These are phyloP conservation scores for Anthrax anthrax DNA, from an alignment of 2,888 invertebrate genomes.

Conservation along the genomic window DNA sequence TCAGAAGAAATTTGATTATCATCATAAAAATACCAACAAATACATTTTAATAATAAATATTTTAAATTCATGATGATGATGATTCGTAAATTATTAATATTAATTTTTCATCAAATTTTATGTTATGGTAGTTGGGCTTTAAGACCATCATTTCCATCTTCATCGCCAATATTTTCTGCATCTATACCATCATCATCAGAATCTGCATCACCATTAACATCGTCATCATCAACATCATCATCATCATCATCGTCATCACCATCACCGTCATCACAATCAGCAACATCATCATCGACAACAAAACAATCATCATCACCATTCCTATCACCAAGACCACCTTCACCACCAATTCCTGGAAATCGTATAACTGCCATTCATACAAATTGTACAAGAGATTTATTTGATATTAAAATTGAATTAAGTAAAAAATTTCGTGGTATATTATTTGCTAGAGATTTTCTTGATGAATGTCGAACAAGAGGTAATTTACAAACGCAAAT, in stretches of 20 bases:
- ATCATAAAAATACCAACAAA: too few species aligned
- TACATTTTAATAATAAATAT: too few species aligned
- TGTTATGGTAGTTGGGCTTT: conserved; percentile 28
- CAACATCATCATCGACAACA: conserved; percentile 2
- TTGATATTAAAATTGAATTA: conserved; percentile 47
- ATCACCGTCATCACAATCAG: conserved; percentile 8
- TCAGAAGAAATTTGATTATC: too few species aligned
- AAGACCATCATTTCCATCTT: conserved; percentile 16
- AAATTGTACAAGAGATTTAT: conserved; percentile 45
- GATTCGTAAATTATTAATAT: conserved; percentile 19
- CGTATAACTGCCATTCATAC: conserved; percentile 44
- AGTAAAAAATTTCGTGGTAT: conserved; percentile 47
- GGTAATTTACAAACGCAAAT: conserved; percentile 34
- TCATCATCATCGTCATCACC: conserved; percentile 20
- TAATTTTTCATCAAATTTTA: conserved; percentile 22
- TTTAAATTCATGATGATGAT: conserved; percentile 15
- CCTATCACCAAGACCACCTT: conserved; percentile 6
- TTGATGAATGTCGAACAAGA: conserved; percentile 50
- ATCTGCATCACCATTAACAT: conserved; percentile 10
- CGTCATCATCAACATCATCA: conserved; percentile 11
- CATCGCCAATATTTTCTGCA: conserved; percentile 4
- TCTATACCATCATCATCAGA: conserved; percentile 9
- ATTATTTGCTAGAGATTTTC: conserved; percentile 61
- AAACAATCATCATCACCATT: background rate
- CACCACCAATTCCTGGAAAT: conserved; percentile 27